These are phyloP conservation scores for Cassiopea andromeda DNA, from an alignment of 30 jellyfish, hydroid and myxozoan species.

Conservation along the genomic window DNA sequence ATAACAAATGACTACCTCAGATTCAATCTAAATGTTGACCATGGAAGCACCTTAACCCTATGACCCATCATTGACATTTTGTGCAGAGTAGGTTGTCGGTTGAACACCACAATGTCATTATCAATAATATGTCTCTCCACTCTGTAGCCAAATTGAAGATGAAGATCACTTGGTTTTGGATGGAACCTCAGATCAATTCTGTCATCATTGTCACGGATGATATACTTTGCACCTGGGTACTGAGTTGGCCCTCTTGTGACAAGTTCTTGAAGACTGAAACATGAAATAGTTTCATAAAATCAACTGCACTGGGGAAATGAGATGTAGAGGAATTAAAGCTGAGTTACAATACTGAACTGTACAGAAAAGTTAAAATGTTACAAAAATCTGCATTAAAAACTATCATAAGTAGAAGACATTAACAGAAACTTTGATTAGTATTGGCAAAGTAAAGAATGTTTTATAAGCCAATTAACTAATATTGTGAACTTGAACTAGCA, in stretches of 20 bases:
- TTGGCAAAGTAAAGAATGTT: no score
- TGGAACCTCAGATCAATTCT: slow-evolving; percentile 95
- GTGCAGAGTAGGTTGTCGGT: slow-evolving; percentile 99
- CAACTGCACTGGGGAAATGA: no score
- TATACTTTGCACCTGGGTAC: slow-evolving; percentile 99
- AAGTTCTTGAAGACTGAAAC: slow-evolving; percentile 87
- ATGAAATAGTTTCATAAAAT: no score
- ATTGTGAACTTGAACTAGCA: no score
- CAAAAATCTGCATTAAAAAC: no score
- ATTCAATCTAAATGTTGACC: slow-evolving; percentile 99
- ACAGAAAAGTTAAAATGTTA: no score
- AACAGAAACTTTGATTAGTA: no score
- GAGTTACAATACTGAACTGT: no score
- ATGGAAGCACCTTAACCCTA: slow-evolving; percentile 97
- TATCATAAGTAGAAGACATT: no score
- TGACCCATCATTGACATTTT: slow-evolving; percentile 99
- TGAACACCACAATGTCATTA: slow-evolving; percentile 92
- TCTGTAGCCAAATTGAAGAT: slow-evolving; percentile 96
- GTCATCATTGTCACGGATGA: slow-evolving; percentile 97
- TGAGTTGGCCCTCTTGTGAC: slow-evolving; percentile 99
- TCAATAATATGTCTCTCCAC: slow-evolving; percentile 98
- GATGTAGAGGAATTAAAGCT: no score
- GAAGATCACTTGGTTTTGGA: slow-evolving; percentile 96
- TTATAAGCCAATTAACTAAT: no score
- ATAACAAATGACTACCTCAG: slow-evolving; percentile 69